Base-by-base conservation (phyloP, 1,140 invertebrate species). In the Grapholita molesta region DNA sequence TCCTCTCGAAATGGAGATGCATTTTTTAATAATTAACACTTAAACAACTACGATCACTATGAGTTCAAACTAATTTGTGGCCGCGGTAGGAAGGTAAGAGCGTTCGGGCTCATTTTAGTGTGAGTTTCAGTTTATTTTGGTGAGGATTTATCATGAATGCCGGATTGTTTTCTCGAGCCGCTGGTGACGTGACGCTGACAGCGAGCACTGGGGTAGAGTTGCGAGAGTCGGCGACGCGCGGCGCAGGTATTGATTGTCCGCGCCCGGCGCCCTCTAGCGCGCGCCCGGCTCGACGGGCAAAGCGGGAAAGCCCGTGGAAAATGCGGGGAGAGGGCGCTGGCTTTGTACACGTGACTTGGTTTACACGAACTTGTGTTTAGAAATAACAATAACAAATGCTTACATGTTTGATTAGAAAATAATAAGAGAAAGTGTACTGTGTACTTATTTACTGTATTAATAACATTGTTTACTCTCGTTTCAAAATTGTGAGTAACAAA, bases 1-100 rank as follows among this genome's bases (percentile, higher is more conserved):
- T 97, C 78, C 96, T 95, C 91, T 99, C 98, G 90, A 99, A 98
- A 94, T 97, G 96, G 83, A 97, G 94, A 94, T 97, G 96, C 96
- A 97, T 97, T 90, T 78, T 91, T n/a, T 70, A 30, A 53, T 33
- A 57, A 53, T 64, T 66, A 69, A 66, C 68, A 76, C 73, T 71
- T 68, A 52, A 76, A 70, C 57, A 42, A 52, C 53, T 28, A 15
- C 25, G 24, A 28, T 28, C 24, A 61, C 25, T 25, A 32, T 30
- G 25, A 61, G 24, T 28, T 28, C 18, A 32, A 15, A 30, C 25
- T 12, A 25, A 30, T 28, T 25, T 28, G 64, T n/a, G 15, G 32
- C 38, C 32, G 23, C 15, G 21, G 23, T 32, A 25, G 3, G 8
- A 5, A 8, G n/a, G 33, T 7, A 6, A 32, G 21, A 21, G 2